Conservation (phyloP, 2,113 vertebrate genomes). For the Cyphomyrus discorhynchus region DNA sequence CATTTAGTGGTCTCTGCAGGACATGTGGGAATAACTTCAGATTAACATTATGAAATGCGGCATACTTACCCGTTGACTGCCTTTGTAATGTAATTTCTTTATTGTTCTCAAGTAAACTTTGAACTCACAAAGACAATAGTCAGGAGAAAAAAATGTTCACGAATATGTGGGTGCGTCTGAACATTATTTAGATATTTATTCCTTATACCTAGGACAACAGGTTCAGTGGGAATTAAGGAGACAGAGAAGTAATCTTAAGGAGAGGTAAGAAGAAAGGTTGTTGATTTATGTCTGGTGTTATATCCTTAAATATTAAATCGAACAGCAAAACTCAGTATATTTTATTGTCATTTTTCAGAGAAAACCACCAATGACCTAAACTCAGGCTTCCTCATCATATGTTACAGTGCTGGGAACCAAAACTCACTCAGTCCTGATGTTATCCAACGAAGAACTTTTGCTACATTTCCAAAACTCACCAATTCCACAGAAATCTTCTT, state of each 20-base stretch:
- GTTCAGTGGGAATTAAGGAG: neutral
- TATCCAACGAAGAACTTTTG: neutral
- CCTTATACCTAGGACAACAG: neutral
- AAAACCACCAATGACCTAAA: neutral
- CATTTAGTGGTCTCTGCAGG: constrained; percentile 14
- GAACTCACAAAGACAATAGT: neutral
- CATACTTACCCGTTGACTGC: constrained; percentile 21
- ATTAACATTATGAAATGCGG: neutral
- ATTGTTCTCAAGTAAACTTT: constrained; percentile 10
- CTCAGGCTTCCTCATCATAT: neutral
- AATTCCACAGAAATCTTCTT: neutral
- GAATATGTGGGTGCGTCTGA: neutral
- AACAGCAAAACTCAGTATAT: neutral
- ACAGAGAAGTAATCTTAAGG: neutral
- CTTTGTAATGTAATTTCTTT: neutral
- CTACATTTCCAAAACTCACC: neutral
- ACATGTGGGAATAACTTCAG: constrained; percentile 20
- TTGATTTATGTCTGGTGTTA: neutral
- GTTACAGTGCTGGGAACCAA: neutral
- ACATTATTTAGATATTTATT: neutral
- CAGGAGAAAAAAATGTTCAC: neutral
- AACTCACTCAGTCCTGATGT: neutral
- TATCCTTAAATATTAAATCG: neutral
- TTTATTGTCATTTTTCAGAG: neutral
- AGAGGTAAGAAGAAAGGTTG: neutral